Conservation (phyloP, 2,113 vertebrate species). For the Forbesichthys agassizii region DNA sequence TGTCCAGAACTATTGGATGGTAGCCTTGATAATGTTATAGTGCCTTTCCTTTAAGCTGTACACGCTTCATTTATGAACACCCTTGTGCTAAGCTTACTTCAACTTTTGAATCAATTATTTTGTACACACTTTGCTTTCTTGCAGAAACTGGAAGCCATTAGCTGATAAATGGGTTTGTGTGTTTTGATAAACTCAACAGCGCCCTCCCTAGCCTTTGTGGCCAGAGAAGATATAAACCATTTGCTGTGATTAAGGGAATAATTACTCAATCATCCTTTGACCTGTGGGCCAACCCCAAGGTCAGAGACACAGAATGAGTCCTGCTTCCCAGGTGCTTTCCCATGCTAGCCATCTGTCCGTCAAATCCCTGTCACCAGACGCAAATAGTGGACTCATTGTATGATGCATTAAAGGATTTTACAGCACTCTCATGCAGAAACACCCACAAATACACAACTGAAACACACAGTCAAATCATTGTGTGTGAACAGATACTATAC, state of each 20-base stretch:
- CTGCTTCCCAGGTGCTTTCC: conserved; percentile 63
- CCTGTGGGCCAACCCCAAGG: conserved; percentile 48
- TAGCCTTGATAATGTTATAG: too few species aligned
- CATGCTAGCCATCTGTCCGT: conserved; percentile 38
- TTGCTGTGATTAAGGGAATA: conserved; percentile 62
- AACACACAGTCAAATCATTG: background rate
- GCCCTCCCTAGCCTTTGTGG: conserved; percentile 35
- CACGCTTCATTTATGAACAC: too few species aligned
- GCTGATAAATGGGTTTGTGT: conserved; percentile 62
- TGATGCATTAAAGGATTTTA: background rate
- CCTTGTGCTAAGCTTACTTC: too few species aligned
- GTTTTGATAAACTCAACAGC: conserved; percentile 68
- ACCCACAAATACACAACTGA: conserved; percentile 8
- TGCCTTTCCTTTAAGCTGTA: too few species aligned
- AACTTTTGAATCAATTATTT: background rate
- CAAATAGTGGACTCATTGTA: conserved; percentile 43
- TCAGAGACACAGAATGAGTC: conserved; percentile 43
- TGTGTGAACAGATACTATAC: background rate
- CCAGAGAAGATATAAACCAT: conserved; percentile 46
- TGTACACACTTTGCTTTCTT: conserved; percentile 15
- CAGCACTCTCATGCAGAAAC: conserved; percentile 14
- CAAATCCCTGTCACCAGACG: background rate
- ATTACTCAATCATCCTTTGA: conserved; percentile 68
- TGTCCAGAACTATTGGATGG: too few species aligned
- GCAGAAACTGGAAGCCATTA: conserved; percentile 66